phyloP scores from a whole-genome alignment of 2,797 vertebrate species.

The Coluber constrictor region DNA sequence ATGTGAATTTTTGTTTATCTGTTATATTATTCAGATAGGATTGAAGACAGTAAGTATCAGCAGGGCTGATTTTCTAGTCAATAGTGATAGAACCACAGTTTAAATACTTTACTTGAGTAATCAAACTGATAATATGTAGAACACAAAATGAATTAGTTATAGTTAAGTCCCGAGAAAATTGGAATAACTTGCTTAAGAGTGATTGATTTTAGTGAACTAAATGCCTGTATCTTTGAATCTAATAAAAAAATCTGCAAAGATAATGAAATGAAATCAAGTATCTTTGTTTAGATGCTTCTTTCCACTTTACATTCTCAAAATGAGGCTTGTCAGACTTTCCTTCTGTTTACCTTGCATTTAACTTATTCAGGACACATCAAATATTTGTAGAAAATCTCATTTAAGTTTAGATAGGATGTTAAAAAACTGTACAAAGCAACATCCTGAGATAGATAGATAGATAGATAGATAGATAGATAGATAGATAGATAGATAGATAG shows the following conservation, averaged over 20 bases:
- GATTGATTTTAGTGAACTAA: background rate
- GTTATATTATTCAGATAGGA: background rate
- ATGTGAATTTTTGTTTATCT: background rate
- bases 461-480: background rate
- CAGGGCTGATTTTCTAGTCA: background rate
- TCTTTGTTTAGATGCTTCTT: background rate
- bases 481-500: background rate
- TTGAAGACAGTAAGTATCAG: background rate
- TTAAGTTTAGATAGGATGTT: background rate
- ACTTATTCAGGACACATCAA: rapidly evolving
- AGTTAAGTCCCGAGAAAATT: background rate
- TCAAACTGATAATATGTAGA: background rate
- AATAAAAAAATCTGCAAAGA: background rate
- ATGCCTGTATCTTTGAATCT: background rate
- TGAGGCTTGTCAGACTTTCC: rapidly evolving
- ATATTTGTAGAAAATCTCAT: background rate
- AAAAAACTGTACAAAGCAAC: background rate
- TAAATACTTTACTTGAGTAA: background rate
- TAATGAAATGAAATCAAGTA: background rate
- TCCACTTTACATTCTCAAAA: background rate
- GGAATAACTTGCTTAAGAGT: background rate
- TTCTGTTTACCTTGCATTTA: background rate
- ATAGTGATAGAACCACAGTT: background rate
- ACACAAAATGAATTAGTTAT: background rate
- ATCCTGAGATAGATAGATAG: background rate